Conservation (phyloP, 2,113 vertebrate species). For the Chaetodon auriga region DNA sequence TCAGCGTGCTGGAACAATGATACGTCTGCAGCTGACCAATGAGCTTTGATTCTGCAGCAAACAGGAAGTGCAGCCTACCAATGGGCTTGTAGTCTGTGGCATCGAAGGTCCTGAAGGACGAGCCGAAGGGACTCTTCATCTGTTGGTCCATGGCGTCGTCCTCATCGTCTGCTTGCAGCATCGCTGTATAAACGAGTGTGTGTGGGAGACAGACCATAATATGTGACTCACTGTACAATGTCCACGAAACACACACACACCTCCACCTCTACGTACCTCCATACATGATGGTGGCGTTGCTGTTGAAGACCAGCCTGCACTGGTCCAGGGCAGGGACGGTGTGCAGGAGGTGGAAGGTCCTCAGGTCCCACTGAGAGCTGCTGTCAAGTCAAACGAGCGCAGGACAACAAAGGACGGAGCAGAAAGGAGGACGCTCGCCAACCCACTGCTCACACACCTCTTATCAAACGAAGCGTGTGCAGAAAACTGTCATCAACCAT, state of each 20-base stretch:
- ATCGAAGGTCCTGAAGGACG: constrained; percentile 97
- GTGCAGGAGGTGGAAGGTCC: constrained; percentile 95
- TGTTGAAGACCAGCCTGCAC: constrained; percentile 97
- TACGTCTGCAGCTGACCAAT: neutral
- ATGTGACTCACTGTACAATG: neutral
- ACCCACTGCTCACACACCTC: too few relatives aligned
- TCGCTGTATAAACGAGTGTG: constrained; percentile 80
- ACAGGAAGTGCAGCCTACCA: constrained; percentile 78
- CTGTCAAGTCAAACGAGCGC: constrained; percentile 80
- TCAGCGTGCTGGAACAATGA: neutral
- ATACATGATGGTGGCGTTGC: constrained; percentile 96
- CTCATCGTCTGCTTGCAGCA: constrained; percentile 96
- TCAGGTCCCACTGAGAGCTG: constrained; percentile 92
- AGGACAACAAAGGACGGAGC: too few relatives aligned
- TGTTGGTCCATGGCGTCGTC: constrained; percentile 93
- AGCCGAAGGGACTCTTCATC: constrained; percentile 98
- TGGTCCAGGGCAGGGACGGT: constrained; percentile 96
- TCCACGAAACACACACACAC: neutral
- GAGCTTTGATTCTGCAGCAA: neutral
- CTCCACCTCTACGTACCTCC: constrained; percentile 86
- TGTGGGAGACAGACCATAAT: neutral
- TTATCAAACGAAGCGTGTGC: too few relatives aligned
- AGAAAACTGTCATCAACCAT: too few relatives aligned
- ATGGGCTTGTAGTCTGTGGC: constrained; percentile 98
- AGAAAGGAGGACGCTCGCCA: too few relatives aligned